These are phyloP conservation scores for Octodon degus DNA, from an alignment of 2,113 vertebrate species.

Conservation along the genomic window DNA sequence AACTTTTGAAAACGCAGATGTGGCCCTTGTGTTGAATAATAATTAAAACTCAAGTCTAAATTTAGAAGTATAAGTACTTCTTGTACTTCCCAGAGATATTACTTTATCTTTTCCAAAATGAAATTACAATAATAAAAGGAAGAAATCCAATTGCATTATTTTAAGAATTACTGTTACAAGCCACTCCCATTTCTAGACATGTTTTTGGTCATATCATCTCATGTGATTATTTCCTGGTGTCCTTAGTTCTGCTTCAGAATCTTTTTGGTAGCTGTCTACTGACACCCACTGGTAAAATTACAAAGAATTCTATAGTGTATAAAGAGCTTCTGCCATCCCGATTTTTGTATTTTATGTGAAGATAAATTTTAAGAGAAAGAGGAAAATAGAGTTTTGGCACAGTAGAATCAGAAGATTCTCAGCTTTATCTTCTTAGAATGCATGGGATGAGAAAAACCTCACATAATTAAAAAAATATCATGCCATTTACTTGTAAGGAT, in stretches of 20 bases:
- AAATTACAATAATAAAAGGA: constrained; percentile 13
- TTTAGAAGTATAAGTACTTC: not conserved
- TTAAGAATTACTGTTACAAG: not conserved
- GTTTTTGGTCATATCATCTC: not conserved
- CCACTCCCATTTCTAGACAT: not conserved
- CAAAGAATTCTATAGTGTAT: constrained; percentile 21
- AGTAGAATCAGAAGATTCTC: not conserved
- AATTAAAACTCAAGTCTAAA: constrained; percentile 24
- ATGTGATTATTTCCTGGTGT: not conserved
- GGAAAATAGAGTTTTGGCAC: not conserved
- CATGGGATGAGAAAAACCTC: not conserved
- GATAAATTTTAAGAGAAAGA: constrained; percentile 17
- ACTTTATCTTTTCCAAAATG: constrained; percentile 22
- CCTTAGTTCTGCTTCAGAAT: constrained; percentile 1
- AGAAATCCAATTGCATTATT: not conserved
- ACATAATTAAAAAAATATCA: not conserved
- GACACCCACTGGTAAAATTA: constrained; percentile 76
- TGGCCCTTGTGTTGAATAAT: constrained; percentile 38
- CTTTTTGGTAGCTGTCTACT: constrained; percentile 71
- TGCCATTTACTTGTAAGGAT: not conserved
- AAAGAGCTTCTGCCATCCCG: constrained; percentile 8
- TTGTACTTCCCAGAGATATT: not conserved
- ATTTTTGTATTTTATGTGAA: not conserved
- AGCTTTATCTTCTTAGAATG: not conserved
- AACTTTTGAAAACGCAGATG: constrained; percentile 50